Evolutionary conservation across 2,888 invertebrate species (phyloP).

Genomic region (Neria commutata): DNA sequence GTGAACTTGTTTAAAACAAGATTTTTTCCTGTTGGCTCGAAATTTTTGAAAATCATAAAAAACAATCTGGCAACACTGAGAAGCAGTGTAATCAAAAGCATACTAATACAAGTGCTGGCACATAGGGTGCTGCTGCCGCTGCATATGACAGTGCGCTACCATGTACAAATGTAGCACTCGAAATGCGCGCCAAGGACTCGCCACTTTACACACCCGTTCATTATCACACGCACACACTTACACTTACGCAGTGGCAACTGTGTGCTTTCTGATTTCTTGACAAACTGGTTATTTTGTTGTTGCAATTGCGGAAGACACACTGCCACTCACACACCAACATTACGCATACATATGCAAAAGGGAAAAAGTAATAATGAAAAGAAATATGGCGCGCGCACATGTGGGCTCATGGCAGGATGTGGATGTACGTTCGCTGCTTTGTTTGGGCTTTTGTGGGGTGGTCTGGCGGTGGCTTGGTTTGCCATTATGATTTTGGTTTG

Average conservation of each 20-base stretch:
- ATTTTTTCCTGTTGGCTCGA: too few species aligned
- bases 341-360: too few species aligned
- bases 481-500: neutral
- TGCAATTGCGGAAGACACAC: constrained; percentile 6
- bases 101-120: too few species aligned
- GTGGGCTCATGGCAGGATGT: constrained; percentile 7
- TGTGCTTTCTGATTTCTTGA: constrained; percentile 35
- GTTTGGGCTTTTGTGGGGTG: neutral
- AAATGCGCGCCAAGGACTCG: constrained; percentile 18
- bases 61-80: too few species aligned
- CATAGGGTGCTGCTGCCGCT: neutral
- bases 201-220: neutral
- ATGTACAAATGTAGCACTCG: constrained; percentile 29
- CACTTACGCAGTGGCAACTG: neutral
- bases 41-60: too few species aligned
- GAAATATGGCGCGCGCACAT: constrained; percentile 28
- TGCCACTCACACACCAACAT: too few species aligned
- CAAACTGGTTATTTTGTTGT: constrained; percentile 34
- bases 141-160: neutral
- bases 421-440: neutral
- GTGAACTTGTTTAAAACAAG: too few species aligned
- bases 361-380: constrained; percentile 1
- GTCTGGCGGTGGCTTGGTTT: neutral
- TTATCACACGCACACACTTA: constrained; percentile 1
- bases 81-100: constrained; percentile 23